Conservation (phyloP, 2,888 invertebrate genomes). For the Trissonchulus latispiculum region DNA sequence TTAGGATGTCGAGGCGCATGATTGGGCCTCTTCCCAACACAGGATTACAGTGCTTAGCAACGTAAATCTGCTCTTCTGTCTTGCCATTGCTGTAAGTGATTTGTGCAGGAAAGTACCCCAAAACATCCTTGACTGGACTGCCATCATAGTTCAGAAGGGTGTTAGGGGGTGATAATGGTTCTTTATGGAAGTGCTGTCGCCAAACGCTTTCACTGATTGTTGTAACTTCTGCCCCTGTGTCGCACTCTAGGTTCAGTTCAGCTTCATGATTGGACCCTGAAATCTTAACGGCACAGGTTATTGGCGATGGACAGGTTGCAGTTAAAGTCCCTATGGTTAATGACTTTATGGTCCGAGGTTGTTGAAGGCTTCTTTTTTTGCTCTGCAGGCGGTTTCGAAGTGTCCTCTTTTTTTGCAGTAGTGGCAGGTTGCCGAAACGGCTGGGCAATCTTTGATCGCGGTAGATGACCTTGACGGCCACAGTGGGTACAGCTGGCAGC, state of each 20-base stretch:
- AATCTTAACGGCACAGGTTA: not conserved
- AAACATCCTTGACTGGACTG: not conserved
- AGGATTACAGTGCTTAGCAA: no score
- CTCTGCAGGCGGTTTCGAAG: not conserved
- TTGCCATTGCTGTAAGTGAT: no score
- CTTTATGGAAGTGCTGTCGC: not conserved
- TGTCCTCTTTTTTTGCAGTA: not conserved
- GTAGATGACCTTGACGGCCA: not conserved
- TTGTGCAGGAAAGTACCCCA: not conserved
- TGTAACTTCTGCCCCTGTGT: not conserved
- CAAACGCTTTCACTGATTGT: not conserved
- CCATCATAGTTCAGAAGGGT: not conserved
- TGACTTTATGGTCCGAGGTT: not conserved
- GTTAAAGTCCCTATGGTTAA: not conserved
- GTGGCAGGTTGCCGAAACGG: not conserved
- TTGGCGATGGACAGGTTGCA: not conserved
- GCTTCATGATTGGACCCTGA: not conserved
- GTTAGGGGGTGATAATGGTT: not conserved
- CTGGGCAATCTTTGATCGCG: not conserved
- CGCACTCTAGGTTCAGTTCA: not conserved
- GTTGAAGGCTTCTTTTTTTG: not conserved
- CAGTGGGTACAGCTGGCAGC: not conserved
- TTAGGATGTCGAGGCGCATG: no score
- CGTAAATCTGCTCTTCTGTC: no score
- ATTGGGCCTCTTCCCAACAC: no score